Base-by-base conservation (phyloP, 2,888 invertebrate genomes). In the Drosophila paranaensis region DNA sequence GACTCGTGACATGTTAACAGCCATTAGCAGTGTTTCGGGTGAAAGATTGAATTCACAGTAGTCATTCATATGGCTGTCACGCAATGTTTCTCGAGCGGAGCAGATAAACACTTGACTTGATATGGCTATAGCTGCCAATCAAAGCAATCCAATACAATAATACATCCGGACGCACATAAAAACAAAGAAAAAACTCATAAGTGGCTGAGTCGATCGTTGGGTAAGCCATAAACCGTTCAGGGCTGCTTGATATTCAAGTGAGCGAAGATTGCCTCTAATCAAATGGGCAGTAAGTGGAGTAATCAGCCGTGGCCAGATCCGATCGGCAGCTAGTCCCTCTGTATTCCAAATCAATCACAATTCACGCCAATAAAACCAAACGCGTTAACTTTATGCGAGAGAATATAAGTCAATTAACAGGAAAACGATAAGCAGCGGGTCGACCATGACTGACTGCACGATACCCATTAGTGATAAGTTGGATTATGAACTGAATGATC, bases 311-410 rank as follows among this genome's bases (percentile, higher is more conserved):
- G 39, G 39, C 62, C 45, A 72, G 79, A 89, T 89, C 70, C 60
- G 74, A 79, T 83, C 71, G 60, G 54, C 43, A 56, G 55, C 63
- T 35, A 57, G 37, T 50, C 60, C 67, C 68, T 87, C 68, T 74
- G 70, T 58, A 83, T 81, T 67, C 65, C 73, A 71, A 81, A 90
- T 90, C 84, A 90, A 87, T 87, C 89, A 90, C 79, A 79, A 90
- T 83, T 70, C 72, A 14, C 50, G 6, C 27, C 50, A 75, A 79
- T 69, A 72, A 73, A 57, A 68, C 40, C 60, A 60, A 66, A 67
- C 67, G 48, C 56, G 60, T 55, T 61, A 60, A 50, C 48, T 16
- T 11, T 50, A 48, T 48, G n/a, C 30, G n/a, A 27, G 27, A 10
- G 48, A 71, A 67, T 65, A 60, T 61, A 77, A 85, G 68, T 39